Base-by-base conservation (phyloP, 1,140 invertebrate genomes). In the Trichomalopsis sarcophagae region DNA sequence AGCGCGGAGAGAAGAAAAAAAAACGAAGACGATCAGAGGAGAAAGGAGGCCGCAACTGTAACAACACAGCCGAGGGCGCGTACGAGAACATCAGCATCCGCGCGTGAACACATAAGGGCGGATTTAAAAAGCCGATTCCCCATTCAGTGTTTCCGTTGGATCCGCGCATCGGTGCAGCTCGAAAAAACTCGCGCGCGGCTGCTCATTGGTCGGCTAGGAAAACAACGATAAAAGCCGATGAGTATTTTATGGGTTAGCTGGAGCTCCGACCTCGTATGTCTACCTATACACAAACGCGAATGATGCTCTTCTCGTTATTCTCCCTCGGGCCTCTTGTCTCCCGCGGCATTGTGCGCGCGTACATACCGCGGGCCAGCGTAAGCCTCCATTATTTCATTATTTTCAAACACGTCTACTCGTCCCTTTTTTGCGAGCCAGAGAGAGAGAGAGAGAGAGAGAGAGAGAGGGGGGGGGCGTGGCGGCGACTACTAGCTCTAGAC, bases 201-300 rank as follows among this genome's bases (percentile, higher is more conserved):
- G 88, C 85, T 89, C 88, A 91, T 92, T 91, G 91, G 90, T 86
- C 85, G 89, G 86, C 87, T 90, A 89, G 71, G 88, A 91, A 91
- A 92, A 92, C 92, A 92, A 90, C 92, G 91, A 93, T 93, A 92
- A 93, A 93, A 91, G 87, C 88, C 92, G 91, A 93, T 92, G 92
- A 93, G 92, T 91, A 93, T 93, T 93, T 93, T 93, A 93, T 93
- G 88, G 92, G 92, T 91, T 90, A 87, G 55, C 55, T 7, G 6
- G 27, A 27, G 50, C 50, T 88, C 84, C 33, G 82, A 36, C 33
- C 33, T 36, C 84, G 78, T 81, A 21, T 11, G 36, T 78, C 66
- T 21, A 11, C n/a, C 14, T 50, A 50, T 91, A 92, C 92, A 91
- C 71, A 85, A 82, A 84, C 90, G 88, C 90, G 91, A 85, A 55